A percentile compares a stretch with the other conserved stretches of the same genome.
Evolutionary conservation across 1,140 invertebrate species (phyloP).

Genomic region (Belonocnema kinseyi): DNA sequence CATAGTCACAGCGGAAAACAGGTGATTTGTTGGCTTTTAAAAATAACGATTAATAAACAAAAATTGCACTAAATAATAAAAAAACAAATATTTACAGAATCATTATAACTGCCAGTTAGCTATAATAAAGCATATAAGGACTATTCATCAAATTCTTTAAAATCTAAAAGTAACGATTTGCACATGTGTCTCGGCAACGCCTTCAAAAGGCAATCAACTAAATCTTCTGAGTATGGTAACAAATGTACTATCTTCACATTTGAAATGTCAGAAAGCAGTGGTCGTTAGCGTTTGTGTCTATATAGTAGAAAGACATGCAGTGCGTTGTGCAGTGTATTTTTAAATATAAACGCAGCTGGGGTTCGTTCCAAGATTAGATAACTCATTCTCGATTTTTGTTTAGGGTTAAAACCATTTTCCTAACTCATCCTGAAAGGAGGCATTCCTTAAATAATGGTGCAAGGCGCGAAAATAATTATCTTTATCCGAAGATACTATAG

Average conservation of each 20-base stretch:
- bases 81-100: no score
- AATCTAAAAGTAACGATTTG: background rate
- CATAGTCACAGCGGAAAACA: no score
- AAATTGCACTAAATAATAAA: no score
- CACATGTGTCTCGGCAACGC: background rate
- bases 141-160: no score
- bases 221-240: background rate
- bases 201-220: background rate
- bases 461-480: constrained; percentile 9
- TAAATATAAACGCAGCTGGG: constrained; percentile 51
- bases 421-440: background rate
- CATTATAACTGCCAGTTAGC: no score
- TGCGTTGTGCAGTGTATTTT: constrained; percentile 44
- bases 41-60: no score
- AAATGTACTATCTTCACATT: constrained; percentile 12
- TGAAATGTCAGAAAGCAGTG: constrained; percentile 11
- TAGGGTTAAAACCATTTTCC: constrained; percentile 16
- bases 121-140: no score
- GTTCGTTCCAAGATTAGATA: constrained; percentile 54
- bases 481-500: background rate
- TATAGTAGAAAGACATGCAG: constrained; percentile 25
- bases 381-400: constrained; percentile 32
- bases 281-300: constrained; percentile 9
- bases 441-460: constrained; percentile 17
- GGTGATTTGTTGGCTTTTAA: no score